Base-by-base conservation (phyloP, 2,113 vertebrate genomes). In the Dasyornis broadbenti region DNA sequence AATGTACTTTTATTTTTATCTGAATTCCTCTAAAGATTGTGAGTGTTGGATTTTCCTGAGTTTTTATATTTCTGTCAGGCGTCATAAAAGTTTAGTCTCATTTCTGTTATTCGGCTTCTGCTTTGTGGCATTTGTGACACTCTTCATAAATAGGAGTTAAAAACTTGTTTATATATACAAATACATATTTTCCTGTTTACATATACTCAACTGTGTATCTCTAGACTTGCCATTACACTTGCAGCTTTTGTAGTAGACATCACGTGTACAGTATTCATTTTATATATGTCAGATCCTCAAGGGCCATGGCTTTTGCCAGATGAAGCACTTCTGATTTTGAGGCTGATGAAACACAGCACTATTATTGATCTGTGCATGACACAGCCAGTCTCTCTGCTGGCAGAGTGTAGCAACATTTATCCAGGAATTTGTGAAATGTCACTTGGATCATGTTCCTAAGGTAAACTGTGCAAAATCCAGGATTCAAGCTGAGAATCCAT, bases 361-460 rank as follows among this genome's bases (percentile, higher is more conserved):
- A 35, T 98, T 98, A 98, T 98, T 98, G 98, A 98, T 98, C 98
- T 97, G 97, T 97, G 97, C 97, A 96, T 98, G 98, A 98, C 98
- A 98, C 92, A 97, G 98, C 90, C 97, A 97, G 97, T 97, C 97
- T 98, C 91, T 98, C 96, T 98, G 95, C 97, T 96, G 95, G 95
- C 96, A 96, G 97, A 98, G 97, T 98, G 96, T 98, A 98, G 98
- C 98, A 98, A 98, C 98, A 98, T 98, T 98, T 98, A 98, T 98
- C 98, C 98, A 98, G 98, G 98, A 98, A 98, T 98, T 98, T 98
- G 98, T 98, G 98, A 98, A 98, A 98, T 98, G 98, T 98, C 98
- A 98, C 97, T 97, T 10, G 96, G 98, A 98, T 98, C 98, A 98
- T 98, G 98, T 98, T 98, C 96, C 15, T 95, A 97, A 98, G 97